These are phyloP conservation scores for Helicoverpa armigera DNA, from an alignment of 1,140 invertebrate genomes.

Conservation along the genomic window DNA sequence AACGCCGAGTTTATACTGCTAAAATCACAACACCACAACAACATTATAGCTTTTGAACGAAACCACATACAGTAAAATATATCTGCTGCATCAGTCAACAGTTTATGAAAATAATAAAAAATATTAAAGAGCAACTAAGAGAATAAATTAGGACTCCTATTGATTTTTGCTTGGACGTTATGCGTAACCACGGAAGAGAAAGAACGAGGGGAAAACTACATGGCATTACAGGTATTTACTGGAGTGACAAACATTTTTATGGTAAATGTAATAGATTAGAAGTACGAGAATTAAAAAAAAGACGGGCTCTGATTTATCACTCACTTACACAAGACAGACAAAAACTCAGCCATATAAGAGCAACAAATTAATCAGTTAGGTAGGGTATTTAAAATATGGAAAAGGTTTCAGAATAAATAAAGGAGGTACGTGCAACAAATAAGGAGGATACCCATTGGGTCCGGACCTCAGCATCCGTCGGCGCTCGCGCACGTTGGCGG, in stretches of 20 bases:
- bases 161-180: too few species aligned
- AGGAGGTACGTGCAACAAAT: constrained; percentile 52
- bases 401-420: neutral
- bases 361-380: neutral
- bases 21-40: constrained; percentile 86
- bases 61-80: neutral
- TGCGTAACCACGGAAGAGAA: too few species aligned
- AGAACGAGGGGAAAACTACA: too few species aligned
- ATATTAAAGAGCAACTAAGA: too few species aligned
- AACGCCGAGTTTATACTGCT: constrained; percentile 99
- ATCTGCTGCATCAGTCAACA: too few species aligned
- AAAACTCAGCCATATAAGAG: neutral
- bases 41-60: constrained; percentile 67
- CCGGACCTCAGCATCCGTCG: constrained; percentile 98
- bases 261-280: too few species aligned
- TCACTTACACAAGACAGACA: neutral
- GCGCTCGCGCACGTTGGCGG: constrained; percentile 97
- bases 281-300: too few species aligned
- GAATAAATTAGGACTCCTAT: too few species aligned
- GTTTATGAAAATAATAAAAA: too few species aligned
- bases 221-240: too few species aligned
- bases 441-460: constrained; percentile 89
- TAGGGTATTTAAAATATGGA: neutral
- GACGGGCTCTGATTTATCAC: too few species aligned
- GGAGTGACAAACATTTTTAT: too few species aligned